phyloP scores from a whole-genome alignment of 2,888 invertebrate genomes.

The Thyatira batis region DNA sequence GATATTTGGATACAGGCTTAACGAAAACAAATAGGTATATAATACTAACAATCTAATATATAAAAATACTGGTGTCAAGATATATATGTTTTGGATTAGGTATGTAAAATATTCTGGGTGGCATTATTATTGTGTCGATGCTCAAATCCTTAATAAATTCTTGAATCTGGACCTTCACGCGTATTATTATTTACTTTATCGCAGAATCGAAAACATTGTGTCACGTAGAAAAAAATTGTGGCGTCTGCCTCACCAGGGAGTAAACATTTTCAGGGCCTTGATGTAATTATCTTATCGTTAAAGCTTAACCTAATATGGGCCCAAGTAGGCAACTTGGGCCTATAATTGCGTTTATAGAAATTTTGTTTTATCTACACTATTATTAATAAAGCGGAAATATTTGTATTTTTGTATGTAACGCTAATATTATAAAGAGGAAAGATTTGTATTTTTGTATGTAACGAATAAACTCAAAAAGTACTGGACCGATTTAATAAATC shows the following conservation, averaged over 20 bases:
- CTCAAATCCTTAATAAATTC: constrained; percentile 61
- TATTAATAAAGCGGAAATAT: no score
- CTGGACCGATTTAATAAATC: no score
- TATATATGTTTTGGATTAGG: background rate
- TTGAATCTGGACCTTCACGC: constrained; percentile 47
- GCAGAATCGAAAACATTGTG: constrained; percentile 48
- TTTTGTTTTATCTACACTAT: constrained; percentile 4
- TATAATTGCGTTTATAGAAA: no score
- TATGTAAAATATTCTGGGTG: background rate
- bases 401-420: no score
- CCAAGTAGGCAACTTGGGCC: no score
- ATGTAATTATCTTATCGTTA: constrained; percentile 4
- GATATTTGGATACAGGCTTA: background rate
- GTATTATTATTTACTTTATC: constrained; percentile 64
- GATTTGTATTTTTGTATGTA: no score
- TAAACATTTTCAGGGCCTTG: constrained; percentile 20
- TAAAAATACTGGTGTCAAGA: background rate
- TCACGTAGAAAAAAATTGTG: constrained; percentile 41
- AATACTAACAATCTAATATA: no score
- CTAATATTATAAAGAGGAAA: no score
- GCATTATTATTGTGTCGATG: background rate
- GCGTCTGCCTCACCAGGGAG: constrained; percentile 25
- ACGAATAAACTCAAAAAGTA: no score
- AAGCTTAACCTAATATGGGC: no score
- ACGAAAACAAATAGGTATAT: background rate